Evolutionary conservation across 1,140 invertebrate species (phyloP), one percentile per base, ranked within the genome.

Genomic region (Drosophila ironensis): DNA sequence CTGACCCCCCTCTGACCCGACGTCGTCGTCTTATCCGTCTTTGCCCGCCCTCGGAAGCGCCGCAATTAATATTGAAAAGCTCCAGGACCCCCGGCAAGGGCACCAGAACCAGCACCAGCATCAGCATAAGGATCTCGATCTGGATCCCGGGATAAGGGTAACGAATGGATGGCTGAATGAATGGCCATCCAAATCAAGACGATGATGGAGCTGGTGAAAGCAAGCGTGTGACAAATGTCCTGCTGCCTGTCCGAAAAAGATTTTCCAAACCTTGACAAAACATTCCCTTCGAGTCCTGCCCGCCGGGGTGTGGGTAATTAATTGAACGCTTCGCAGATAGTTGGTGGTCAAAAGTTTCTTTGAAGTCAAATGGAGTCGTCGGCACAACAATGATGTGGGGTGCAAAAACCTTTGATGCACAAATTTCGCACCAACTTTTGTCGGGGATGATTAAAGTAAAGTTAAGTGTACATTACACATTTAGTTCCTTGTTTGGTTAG

Each of bases 61-160:
- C 71, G 81, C 80, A 84, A 84, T 84, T 84, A 84, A 84, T 84
- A 84, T 84, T 72, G 74, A 68, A 72, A 84, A 78, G 61, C 78
- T 84, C 46, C 50, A 52, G 72, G 53, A 37, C 19, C 45, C 9
- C 20, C 37, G 14, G 38, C 11, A n/a, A 14, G 54, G 33, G 53
- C 47, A 42, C 38, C 44, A 41, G 17, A 5, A 33, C n/a, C 28
- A 17, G 54, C 41, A 70, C 52, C 53, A 68, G 48, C 66, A 42
- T 50, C 44, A 41, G 17, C 46, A 56, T 53, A 28, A 44, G 61
- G 46, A 54, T 61, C 24, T 25, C 50, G 44, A 44, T 46, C 24
- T 35, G 27, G 19, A 9, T 4, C 8, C 40, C 33, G 27, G 27
- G 25, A 76, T 64, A 63, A 57, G 56, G 59, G 56, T 38, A 54